Conservation (phyloP, 2,797 vertebrate species). For the Apogon talboti region DNA sequence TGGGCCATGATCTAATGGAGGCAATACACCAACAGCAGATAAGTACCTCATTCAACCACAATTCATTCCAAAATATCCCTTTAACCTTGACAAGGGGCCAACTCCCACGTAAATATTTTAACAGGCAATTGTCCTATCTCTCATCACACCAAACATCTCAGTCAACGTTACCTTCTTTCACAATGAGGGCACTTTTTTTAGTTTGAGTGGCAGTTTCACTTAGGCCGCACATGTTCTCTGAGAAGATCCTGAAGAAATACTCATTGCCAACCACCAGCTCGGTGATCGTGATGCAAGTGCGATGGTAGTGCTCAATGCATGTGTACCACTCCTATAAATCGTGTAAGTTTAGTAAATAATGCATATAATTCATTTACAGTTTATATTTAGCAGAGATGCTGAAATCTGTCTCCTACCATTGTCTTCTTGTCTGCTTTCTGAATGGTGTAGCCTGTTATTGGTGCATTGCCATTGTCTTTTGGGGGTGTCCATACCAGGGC, state of each 20-base stretch:
- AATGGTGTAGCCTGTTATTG: conserved; percentile 96
- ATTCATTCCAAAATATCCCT: too few relatives aligned
- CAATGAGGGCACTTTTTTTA: conserved; percentile 93
- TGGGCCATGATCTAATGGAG: too few relatives aligned
- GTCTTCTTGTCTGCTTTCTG: conserved; percentile 99
- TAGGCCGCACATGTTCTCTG: conserved; percentile 97
- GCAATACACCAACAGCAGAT: too few relatives aligned
- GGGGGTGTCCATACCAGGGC: conserved; percentile 95
- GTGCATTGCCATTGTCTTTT: conserved; percentile 93
- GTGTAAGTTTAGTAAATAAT: conserved; percentile 4
- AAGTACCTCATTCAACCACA: too few relatives aligned
- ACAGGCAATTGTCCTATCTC: background rate
- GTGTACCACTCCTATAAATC: conserved; percentile 94
- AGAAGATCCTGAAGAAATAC: conserved; percentile 95
- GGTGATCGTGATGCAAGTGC: conserved; percentile 91
- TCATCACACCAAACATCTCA: background rate
- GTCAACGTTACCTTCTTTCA: conserved; percentile 90
- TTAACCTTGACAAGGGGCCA: too few relatives aligned
- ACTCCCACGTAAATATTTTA: background rate
- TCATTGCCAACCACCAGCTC: conserved; percentile 98
- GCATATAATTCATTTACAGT: background rate
- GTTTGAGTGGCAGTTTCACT: conserved; percentile 93
- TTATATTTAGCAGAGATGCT: background rate
- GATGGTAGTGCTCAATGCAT: conserved; percentile 95
- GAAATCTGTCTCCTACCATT: conserved; percentile 84